phyloP scores from a whole-genome alignment of 1,140 invertebrate species.

The Ridgeia piscesae region DNA sequence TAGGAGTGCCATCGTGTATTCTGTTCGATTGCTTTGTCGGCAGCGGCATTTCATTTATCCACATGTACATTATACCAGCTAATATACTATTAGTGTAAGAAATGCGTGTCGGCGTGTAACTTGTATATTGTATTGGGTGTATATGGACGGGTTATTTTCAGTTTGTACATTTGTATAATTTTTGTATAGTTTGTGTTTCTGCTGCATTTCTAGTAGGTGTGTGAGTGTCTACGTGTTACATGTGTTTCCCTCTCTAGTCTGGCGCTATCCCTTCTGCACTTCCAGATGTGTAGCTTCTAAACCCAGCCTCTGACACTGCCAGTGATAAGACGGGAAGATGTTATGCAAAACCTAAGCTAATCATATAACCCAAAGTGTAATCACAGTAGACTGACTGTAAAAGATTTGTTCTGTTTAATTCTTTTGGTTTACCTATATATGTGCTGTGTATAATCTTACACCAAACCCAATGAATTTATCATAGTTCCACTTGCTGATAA shows the following conservation, averaged over 20 bases:
- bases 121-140: neutral
- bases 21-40: neutral
- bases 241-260: neutral
- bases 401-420: neutral
- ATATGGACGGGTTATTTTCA: slow-evolving; percentile 1
- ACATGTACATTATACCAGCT: neutral
- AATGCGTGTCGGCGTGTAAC: neutral
- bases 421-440: neutral
- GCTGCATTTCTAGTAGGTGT: neutral
- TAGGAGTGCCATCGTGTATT: neutral
- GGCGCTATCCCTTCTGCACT: neutral
- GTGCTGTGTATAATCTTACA: neutral
- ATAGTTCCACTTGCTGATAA: neutral
- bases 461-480: neutral
- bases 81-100: neutral
- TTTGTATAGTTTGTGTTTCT: neutral
- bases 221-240: neutral
- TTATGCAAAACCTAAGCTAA: neutral
- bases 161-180: slow-evolving; percentile 2
- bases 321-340: neutral
- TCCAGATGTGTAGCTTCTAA: neutral
- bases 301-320: neutral
- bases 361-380: neutral
- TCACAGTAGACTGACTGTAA: neutral
- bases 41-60: neutral